phyloP scores from a whole-genome alignment of 2,113 vertebrate genomes.

The Psilopsiagon aymara region DNA sequence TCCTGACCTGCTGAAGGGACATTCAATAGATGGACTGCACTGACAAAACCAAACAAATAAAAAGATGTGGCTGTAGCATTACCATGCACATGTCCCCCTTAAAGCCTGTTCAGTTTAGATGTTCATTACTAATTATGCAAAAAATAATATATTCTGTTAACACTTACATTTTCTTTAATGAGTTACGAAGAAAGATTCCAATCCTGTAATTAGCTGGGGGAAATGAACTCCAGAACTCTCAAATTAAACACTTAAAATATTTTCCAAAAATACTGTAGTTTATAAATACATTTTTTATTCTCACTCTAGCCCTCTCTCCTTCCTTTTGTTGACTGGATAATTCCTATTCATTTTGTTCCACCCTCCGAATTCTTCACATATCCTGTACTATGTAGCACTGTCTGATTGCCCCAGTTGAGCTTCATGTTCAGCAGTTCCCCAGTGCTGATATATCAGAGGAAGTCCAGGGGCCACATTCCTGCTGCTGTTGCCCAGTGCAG shows the following conservation, averaged over 20 bases:
- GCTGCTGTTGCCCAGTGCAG: not conserved
- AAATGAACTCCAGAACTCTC: constrained; percentile 13
- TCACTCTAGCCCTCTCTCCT: not conserved
- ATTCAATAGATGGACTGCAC: not conserved
- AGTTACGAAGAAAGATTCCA: constrained; percentile 23
- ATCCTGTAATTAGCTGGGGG: not conserved
- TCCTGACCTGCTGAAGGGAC: not conserved
- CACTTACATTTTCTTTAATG: constrained; percentile 17
- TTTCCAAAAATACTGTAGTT: constrained; percentile 8
- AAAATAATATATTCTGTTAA: not conserved
- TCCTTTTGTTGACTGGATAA: not conserved
- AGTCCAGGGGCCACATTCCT: fast-evolving
- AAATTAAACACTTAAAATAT: not conserved
- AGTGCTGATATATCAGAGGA: not conserved
- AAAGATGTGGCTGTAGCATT: not conserved
- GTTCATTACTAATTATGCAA: not conserved
- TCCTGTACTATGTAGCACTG: not conserved
- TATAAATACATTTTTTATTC: not conserved
- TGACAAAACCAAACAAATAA: not conserved
- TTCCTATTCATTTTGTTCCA: not conserved
- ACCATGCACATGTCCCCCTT: not conserved
- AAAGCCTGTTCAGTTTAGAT: not conserved
- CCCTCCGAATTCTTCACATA: not conserved
- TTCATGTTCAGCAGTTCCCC: not conserved
- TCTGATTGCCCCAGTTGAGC: not conserved